These are phyloP conservation scores for Hemitrygon akajei DNA, from an alignment of 2,797 vertebrate genomes.

Conservation along the genomic window DNA sequence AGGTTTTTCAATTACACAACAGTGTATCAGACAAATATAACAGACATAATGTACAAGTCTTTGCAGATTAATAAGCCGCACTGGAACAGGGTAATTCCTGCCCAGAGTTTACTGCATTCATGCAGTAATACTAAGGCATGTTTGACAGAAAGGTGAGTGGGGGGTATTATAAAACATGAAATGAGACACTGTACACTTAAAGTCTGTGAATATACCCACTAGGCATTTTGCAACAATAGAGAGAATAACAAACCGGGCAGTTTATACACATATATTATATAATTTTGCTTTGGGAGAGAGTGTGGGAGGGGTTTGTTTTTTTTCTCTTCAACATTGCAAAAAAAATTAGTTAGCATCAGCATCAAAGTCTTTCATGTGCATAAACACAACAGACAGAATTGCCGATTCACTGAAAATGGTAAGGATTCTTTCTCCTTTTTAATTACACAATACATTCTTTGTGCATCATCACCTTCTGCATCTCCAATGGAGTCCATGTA, in stretches of 20 bases:
- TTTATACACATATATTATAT: conserved; percentile 29
- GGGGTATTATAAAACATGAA: conserved; percentile 34
- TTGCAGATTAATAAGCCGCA: conserved; percentile 32
- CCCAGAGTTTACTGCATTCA: conserved; percentile 27
- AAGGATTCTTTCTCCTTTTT: conserved; percentile 8
- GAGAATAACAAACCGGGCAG: conserved; percentile 22
- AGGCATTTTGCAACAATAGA: conserved; percentile 26
- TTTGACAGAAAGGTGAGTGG: conserved; percentile 15
- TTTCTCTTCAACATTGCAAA: conserved; percentile 9
- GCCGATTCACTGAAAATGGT: conserved; percentile 25
- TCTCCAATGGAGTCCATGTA: conserved; percentile 39
- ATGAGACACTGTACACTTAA: conserved; percentile 31
- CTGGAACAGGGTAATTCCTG: neutral
- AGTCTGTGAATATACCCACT: conserved; percentile 28
- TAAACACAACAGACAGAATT: conserved; percentile 13
- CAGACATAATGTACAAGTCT: conserved; percentile 55
- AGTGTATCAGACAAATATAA: conserved; percentile 62
- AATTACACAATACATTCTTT: conserved; percentile 51
- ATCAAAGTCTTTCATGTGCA: conserved; percentile 36
- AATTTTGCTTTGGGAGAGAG: neutral
- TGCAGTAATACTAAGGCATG: conserved; percentile 33
- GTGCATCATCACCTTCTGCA: conserved; percentile 46
- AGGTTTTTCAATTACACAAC: conserved; percentile 49
- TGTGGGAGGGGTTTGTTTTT: conserved; percentile 26
- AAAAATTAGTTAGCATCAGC: conserved; percentile 32